Conservation (phyloP, 1,140 invertebrate species). For the Carcinoscorpius rotundicauda region DNA sequence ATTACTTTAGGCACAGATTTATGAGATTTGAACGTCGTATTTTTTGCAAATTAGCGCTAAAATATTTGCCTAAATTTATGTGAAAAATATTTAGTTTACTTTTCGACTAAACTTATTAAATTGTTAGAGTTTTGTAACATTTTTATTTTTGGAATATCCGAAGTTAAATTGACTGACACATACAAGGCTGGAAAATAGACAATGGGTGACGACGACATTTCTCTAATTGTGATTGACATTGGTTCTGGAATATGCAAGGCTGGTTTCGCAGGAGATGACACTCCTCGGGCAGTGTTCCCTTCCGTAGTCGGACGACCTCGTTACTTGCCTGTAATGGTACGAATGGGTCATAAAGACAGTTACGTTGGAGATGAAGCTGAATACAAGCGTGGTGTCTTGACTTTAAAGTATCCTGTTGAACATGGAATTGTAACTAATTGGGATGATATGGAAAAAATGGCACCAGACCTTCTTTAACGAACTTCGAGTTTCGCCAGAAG, state of each 20-base stretch:
- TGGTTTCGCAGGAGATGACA: constrained; percentile 40
- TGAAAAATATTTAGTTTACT: no score
- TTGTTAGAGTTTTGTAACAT: no score
- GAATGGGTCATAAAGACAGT: constrained; percentile 44
- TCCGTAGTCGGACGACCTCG: constrained; percentile 34
- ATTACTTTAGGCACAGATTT: no score
- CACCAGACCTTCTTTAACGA: constrained; percentile 43
- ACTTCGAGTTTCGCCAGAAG: constrained; percentile 40
- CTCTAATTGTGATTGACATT: constrained; percentile 36
- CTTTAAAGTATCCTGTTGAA: constrained; percentile 43
- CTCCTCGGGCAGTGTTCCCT: constrained; percentile 36
- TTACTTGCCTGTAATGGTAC: constrained; percentile 41
- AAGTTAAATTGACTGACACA: no score
- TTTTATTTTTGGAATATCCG: no score
- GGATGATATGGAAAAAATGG: constrained; percentile 46
- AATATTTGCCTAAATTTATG: no score
- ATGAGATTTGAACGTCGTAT: no score
- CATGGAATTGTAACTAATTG: constrained; percentile 45
- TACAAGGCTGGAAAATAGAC: neutral
- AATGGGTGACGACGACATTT: neutral
- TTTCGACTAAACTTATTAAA: no score
- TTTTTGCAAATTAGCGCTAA: no score
- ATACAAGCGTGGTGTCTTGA: constrained; percentile 32
- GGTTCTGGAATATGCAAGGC: constrained; percentile 39
- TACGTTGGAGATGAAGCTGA: constrained; percentile 43